phyloP scores from a whole-genome alignment of 1,140 invertebrate species.

The Melitaea cinxia region DNA sequence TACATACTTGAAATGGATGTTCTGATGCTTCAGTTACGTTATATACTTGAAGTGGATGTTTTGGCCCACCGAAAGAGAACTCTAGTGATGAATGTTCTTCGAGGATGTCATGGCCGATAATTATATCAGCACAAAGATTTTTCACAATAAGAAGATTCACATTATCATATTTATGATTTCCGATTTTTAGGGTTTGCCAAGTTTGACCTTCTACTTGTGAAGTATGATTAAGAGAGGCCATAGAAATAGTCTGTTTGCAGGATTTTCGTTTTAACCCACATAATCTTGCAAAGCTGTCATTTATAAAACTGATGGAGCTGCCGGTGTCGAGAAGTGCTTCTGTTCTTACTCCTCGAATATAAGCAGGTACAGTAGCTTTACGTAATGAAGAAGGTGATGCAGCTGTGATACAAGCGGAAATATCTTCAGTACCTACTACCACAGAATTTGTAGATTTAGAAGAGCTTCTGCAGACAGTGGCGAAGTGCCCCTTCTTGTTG shows the following conservation, averaged over 20 bases:
- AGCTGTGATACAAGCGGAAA: neutral
- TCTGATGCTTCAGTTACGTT: neutral
- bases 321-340: too few species aligned
- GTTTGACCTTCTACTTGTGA: neutral
- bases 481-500: too few species aligned
- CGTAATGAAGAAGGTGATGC: neutral
- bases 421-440: too few species aligned
- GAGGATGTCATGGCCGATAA: neutral
- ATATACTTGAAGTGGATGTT: neutral
- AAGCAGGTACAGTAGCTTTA: neutral
- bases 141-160: constrained; percentile 1
- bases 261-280: too few species aligned
- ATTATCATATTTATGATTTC: neutral
- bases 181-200: neutral
- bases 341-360: neutral
- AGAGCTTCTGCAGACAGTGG: too few species aligned
- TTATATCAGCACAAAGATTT: neutral
- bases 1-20: neutral
- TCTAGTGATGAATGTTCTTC: neutral
- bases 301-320: too few species aligned
- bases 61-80: neutral
- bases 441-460: too few species aligned
- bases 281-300: too few species aligned
- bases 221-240: neutral
- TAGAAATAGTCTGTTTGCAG: neutral